These are phyloP conservation scores for Planococcus citri DNA, from an alignment of 1,140 invertebrate species.

Conservation along the genomic window DNA sequence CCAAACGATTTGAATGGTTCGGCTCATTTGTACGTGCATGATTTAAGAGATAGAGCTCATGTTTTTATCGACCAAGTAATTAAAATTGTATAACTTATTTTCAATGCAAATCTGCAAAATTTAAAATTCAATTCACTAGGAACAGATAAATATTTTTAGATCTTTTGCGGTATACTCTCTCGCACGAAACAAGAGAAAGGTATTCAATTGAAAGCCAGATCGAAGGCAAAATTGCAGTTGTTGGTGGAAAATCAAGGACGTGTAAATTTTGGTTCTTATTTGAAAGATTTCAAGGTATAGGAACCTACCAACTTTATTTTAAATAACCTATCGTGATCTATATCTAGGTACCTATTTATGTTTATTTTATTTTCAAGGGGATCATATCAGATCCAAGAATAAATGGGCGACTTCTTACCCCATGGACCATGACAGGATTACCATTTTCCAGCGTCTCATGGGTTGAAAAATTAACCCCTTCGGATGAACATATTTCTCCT, in stretches of 20 bases:
- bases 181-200: neutral
- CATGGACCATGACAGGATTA: slow-evolving; percentile 23
- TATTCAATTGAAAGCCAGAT: slow-evolving; percentile 8
- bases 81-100: slow-evolving; percentile 23
- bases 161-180: neutral
- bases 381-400: slow-evolving; percentile 10
- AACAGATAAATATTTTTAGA: too few species aligned
- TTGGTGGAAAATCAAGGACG: slow-evolving; percentile 74
- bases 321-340: neutral
- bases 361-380: slow-evolving; percentile 21
- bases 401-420: neutral
- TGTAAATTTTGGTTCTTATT: slow-evolving; percentile 51
- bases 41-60: slow-evolving; percentile 49
- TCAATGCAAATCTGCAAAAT: too few species aligned
- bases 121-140: neutral
- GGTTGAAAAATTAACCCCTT: slow-evolving; percentile 10
- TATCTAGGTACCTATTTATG: neutral
- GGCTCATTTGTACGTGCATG: slow-evolving; percentile 26
- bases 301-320: neutral
- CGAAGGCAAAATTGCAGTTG: slow-evolving; percentile 45
- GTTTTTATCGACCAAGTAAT: slow-evolving; percentile 55
- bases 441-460: slow-evolving; percentile 22
- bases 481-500: neutral
- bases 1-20: slow-evolving; percentile 38
- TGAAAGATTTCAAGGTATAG: slow-evolving; percentile 60